Conservation (phyloP, 1,140 invertebrate genomes). For the Heliconius congener region DNA sequence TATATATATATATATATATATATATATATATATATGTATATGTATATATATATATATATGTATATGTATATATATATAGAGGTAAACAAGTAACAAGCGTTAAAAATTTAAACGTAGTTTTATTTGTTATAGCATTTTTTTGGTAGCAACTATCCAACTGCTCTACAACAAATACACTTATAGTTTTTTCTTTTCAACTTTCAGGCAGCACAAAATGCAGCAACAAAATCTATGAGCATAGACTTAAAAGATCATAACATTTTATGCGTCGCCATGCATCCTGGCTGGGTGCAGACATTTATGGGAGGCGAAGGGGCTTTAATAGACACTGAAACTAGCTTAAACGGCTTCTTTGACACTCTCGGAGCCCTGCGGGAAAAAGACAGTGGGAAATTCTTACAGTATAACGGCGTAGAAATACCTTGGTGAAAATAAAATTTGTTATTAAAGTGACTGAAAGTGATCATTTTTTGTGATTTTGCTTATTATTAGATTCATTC, state of each 20-base stretch:
- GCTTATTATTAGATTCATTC: background rate
- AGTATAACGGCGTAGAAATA: constrained; percentile 88
- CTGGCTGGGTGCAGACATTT: constrained; percentile 95
- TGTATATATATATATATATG: too few relatives aligned
- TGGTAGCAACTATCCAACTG: too few relatives aligned
- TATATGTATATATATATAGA: too few relatives aligned
- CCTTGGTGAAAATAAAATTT: constrained; percentile 84
- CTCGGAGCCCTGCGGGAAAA: constrained; percentile 83
- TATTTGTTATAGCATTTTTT: too few relatives aligned
- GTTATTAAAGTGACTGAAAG: background rate
- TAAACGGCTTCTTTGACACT: constrained; percentile 84
- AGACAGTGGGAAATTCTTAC: constrained; percentile 89
- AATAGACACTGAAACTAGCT: constrained; percentile 85
- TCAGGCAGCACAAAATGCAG: constrained; percentile 92
- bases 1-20: too few relatives aligned
- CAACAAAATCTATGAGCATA: constrained; percentile 91
- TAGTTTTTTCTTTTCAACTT: background rate
- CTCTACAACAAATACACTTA: background rate
- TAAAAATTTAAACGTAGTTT: too few relatives aligned
- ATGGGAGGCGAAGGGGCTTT: constrained; percentile 92
- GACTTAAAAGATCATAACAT: constrained; percentile 91
- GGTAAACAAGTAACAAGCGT: too few relatives aligned
- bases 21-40: too few relatives aligned
- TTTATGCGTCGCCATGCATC: constrained; percentile 89
- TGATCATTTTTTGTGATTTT: background rate